Conservation (phyloP, 1,140 invertebrate species). For the Thalassaphorura encarpata region DNA sequence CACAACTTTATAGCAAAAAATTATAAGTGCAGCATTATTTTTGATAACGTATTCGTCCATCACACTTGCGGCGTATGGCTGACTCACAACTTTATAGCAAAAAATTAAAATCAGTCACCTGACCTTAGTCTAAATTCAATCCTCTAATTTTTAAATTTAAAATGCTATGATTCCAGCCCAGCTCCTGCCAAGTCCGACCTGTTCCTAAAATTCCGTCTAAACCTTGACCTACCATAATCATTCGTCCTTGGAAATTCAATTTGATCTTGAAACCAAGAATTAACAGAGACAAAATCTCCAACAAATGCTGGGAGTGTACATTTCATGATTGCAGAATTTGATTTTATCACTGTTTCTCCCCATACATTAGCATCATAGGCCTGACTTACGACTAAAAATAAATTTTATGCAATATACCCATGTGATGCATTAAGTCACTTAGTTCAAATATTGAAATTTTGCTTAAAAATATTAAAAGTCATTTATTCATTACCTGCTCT, state of each 20-base stretch:
- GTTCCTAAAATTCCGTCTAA: no score
- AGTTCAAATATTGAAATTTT: no score
- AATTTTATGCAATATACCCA: no score
- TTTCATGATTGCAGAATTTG: constrained; percentile 42
- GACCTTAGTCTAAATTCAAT: background rate
- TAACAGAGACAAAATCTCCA: constrained; percentile 43
- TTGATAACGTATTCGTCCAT: constrained; percentile 88
- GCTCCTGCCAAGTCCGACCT: no score
- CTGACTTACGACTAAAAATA: constrained; percentile 66
- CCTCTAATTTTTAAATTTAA: no score
- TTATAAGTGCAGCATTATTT: constrained; percentile 82
- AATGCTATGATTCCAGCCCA: no score
- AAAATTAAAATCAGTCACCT: constrained; percentile 4
- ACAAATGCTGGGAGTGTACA: constrained; percentile 44
- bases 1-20: constrained; percentile 54
- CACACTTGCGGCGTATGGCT: constrained; percentile 78
- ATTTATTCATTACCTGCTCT: constrained; percentile 92
- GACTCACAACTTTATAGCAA: constrained; percentile 60
- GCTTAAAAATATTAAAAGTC: no score
- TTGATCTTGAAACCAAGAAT: constrained; percentile 46
- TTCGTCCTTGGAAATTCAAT: constrained; percentile 37
- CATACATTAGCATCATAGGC: constrained; percentile 78
- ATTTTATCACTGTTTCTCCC: constrained; percentile 78
- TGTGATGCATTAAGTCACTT: no score
- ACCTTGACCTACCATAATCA: constrained; percentile 23